Percentiles rank a stretch among this genome's conserved stretches.
Evolutionary conservation across 2,888 invertebrate species (phyloP).

Genomic region (Muschampia plurimacula): DNA sequence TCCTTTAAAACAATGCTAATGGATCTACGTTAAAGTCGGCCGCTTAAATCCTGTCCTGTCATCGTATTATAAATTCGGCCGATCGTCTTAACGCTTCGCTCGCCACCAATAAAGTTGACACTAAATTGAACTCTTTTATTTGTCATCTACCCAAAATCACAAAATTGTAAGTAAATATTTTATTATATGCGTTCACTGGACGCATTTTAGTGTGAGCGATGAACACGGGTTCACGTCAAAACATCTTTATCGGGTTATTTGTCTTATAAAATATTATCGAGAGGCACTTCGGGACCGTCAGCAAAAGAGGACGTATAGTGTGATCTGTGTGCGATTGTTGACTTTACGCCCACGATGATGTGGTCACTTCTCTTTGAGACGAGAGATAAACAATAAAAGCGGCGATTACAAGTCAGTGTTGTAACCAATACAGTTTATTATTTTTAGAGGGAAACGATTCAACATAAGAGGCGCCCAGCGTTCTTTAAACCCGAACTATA

Average conservation of each 20-base stretch:
- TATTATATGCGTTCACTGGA: constrained; percentile 82
- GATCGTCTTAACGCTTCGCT: constrained; percentile 81
- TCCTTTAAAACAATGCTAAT: constrained; percentile 86
- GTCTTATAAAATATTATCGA: constrained; percentile 86
- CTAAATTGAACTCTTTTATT: constrained; percentile 78
- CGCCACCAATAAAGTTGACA: constrained; percentile 82
- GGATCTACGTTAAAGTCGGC: constrained; percentile 76
- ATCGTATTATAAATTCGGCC: constrained; percentile 72
- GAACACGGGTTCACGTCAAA: constrained; percentile 86
- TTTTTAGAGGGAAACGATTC: constrained; percentile 72
- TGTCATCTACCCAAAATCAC: constrained; percentile 73
- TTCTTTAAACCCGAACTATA: constrained; percentile 63
- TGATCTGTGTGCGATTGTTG: constrained; percentile 81
- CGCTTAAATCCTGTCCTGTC: constrained; percentile 82
- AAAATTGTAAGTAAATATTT: constrained; percentile 82
- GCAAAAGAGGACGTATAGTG: constrained; percentile 82
- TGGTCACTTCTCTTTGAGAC: constrained; percentile 77
- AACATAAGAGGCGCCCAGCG: constrained; percentile 63
- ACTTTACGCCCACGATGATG: constrained; percentile 80
- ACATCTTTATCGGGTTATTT: constrained; percentile 86
- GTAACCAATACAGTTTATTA: constrained; percentile 81
- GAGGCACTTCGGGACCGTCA: constrained; percentile 83
- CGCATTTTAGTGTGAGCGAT: constrained; percentile 85
- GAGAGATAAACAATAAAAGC: constrained; percentile 82
- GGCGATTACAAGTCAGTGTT: constrained; percentile 80